Evolutionary conservation across 2,113 vertebrate species (phyloP), one percentile per base, ranked within the genome.

Genomic region (Anoplopoma fimbria): DNA sequence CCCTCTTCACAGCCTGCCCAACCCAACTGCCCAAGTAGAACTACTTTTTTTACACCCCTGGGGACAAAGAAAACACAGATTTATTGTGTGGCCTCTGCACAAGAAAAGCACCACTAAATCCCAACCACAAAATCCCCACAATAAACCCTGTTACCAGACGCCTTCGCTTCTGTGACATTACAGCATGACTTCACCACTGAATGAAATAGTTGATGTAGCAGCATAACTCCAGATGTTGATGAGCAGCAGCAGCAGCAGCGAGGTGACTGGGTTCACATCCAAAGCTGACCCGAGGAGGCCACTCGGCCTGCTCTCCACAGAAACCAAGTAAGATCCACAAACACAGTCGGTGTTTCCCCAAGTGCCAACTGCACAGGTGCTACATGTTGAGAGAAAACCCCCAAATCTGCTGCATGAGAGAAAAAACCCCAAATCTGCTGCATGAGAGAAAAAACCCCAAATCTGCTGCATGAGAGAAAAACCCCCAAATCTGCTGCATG

Each of bases 351-450:
- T 70, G 69, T 69, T 68, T 74, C 4, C 4, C 53, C 67, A 62
- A 80, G 84, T 88, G 89, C 75, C 81, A 88, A 67, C 57, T 53
- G 82, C 80, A 88, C 91, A 90, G 89, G 88, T 90, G 88, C 74
- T 75, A 71, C 72, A 36, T 63, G 81, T 60, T 5, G 62, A 29
- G 1, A 70, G 75, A n/a, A n/a, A n/a, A n/a, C 55, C 47, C 47
- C 47, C n/a, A n/a, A n/a, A n/a, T n/a, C n/a, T n/a, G n/a, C n/a
- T n/a, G n/a, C n/a, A n/a, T n/a, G n/a, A n/a, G n/a, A n/a, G n/a
- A n/a, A n/a, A n/a, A n/a, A n/a, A n/a, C n/a, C n/a, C n/a, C n/a
- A n/a, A n/a, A n/a, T n/a, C n/a, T n/a, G n/a, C n/a, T n/a, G n/a
- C n/a, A n/a, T n/a, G n/a, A n/a, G n/a, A n/a, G n/a, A n/a, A n/a